Conservation (phyloP, 2,113 vertebrate genomes). For the Dipodomys ordii region DNA sequence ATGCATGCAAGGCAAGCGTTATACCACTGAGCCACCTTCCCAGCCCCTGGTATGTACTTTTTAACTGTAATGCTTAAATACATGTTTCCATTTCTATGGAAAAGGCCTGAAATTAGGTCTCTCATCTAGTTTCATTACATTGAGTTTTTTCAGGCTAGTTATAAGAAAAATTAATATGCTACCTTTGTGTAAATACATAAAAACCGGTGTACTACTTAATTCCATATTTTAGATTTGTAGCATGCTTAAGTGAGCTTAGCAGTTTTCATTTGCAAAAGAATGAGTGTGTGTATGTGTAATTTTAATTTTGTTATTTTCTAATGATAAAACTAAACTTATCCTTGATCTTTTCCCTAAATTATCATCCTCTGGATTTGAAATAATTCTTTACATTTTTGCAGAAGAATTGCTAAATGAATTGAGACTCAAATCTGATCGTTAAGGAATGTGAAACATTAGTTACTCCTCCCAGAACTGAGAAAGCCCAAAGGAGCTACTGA, state of each 20-base stretch:
- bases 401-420: slow-evolving; percentile 17
- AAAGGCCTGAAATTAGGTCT: slow-evolving; percentile 26
- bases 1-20: too few relatives aligned
- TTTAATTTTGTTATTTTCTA: slow-evolving; percentile 14
- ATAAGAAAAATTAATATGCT: slow-evolving; percentile 25
- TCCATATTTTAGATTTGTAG: slow-evolving; percentile 22
- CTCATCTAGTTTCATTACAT: slow-evolving; percentile 72
- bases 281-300: neutral
- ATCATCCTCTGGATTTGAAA: neutral
- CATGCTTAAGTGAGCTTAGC: slow-evolving; percentile 37
- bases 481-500: neutral
- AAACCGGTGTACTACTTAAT: slow-evolving; percentile 31
- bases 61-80: rapidly evolving
- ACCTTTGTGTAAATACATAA: neutral
- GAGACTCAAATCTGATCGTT: neutral
- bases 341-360: slow-evolving; percentile 41
- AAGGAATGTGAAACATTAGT: neutral
- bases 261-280: slow-evolving; percentile 36
- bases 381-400: slow-evolving; percentile 14
- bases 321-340: neutral
- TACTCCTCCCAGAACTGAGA: slow-evolving; percentile 14
- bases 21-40: too few relatives aligned
- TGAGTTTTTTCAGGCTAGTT: slow-evolving; percentile 52
- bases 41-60: too few relatives aligned
- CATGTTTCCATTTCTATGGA: neutral